These are phyloP conservation scores for Nemotelus pantherinus DNA, from an alignment of 2,888 invertebrate species.

Conservation along the genomic window DNA sequence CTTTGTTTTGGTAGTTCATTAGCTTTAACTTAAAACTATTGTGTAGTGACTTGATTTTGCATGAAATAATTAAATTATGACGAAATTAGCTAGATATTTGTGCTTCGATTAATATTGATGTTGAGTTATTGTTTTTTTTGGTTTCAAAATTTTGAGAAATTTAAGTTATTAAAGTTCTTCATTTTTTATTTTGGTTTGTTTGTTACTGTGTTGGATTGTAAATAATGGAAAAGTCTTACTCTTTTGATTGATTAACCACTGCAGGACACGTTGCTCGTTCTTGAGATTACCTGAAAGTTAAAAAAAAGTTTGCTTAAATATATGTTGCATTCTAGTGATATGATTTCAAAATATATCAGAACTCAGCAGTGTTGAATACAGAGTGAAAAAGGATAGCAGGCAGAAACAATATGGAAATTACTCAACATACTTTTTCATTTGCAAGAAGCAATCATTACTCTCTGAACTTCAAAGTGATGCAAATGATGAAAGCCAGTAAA, in stretches of 20 bases:
- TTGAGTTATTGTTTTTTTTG: too few relatives aligned
- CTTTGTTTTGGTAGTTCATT: slow-evolving; percentile 4
- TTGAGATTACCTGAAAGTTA: slow-evolving; percentile 85
- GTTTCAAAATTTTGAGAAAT: too few relatives aligned
- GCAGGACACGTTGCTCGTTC: slow-evolving; percentile 93
- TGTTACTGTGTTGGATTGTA: neutral
- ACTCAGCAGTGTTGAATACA: too few relatives aligned
- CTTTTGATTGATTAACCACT: slow-evolving; percentile 95
- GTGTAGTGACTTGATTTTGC: neutral
- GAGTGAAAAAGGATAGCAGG: too few relatives aligned
- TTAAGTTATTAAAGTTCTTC: neutral
- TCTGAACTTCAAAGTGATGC: too few relatives aligned
- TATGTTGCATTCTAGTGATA: neutral
- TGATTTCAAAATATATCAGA: neutral
- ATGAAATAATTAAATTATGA: slow-evolving; percentile 23
- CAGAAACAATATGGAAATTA: too few relatives aligned
- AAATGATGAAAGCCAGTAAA: too few relatives aligned
- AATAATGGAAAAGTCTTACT: slow-evolving; percentile 80
- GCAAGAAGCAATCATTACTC: too few relatives aligned
- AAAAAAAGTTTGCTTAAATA: slow-evolving; percentile 51
- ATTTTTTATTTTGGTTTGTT: neutral
- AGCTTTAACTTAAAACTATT: too few relatives aligned
- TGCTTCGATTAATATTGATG: too few relatives aligned
- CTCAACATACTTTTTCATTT: too few relatives aligned
- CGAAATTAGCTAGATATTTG: too few relatives aligned